Conservation (phyloP, 1,140 invertebrate genomes). For the Pseudomyrmex sp. region DNA sequence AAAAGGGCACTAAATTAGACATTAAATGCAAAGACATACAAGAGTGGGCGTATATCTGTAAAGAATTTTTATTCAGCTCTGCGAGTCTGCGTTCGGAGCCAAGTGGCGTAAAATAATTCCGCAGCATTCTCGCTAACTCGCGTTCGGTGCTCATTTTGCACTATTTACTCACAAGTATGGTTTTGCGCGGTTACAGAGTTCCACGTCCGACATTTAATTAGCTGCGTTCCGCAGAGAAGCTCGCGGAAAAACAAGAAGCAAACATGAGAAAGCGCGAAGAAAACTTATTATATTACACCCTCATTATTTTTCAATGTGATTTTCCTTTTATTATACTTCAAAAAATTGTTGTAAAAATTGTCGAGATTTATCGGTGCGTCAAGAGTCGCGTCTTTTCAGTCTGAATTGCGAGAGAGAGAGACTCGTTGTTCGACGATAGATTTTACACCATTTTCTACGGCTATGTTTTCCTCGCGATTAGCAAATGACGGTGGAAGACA, state of each 20-base stretch:
- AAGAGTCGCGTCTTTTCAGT: not conserved
- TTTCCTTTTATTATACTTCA: too few species aligned
- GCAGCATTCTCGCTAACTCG: slow-evolving; percentile 24
- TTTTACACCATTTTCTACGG: slow-evolving; percentile 5
- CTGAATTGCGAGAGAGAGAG: not conserved
- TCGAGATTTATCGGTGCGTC: not conserved
- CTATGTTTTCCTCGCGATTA: slow-evolving; percentile 24
- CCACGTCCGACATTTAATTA: slow-evolving; percentile 42
- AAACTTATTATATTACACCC: too few species aligned
- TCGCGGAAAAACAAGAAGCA: slow-evolving; percentile 6
- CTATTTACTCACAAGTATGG: slow-evolving; percentile 34
- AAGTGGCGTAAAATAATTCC: slow-evolving; percentile 55
- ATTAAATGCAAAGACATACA: not conserved
- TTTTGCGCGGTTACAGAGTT: slow-evolving; percentile 26
- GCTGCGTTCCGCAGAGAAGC: slow-evolving; percentile 5
- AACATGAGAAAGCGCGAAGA: not conserved
- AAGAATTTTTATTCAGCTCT: slow-evolving; percentile 10
- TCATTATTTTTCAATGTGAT: too few species aligned
- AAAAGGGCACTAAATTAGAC: not conserved
- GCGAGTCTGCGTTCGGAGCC: slow-evolving; percentile 11
- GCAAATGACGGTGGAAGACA: slow-evolving; percentile 30
- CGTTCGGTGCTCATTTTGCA: slow-evolving; percentile 20
- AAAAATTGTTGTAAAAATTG: not conserved
- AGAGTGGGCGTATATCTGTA: slow-evolving; percentile 7
- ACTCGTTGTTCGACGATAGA: not conserved